Conservation (phyloP, 2,888 invertebrate genomes). For the Platynereis dumerilii region DNA sequence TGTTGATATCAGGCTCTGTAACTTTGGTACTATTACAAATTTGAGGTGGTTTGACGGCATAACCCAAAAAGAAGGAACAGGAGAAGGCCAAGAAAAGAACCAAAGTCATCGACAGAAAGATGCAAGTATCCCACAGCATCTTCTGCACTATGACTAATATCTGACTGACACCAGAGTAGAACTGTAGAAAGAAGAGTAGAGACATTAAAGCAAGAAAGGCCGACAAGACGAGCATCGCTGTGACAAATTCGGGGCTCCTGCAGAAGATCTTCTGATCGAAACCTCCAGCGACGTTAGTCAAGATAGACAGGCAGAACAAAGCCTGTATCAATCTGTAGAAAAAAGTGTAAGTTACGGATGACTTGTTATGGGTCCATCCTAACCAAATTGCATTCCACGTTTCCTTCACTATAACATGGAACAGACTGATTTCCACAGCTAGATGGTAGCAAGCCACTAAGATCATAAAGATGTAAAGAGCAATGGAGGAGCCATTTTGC, state of each 20-base stretch:
- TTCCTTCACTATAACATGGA: background rate
- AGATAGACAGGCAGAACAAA: background rate
- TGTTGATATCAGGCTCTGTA: background rate
- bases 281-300: background rate
- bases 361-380: background rate
- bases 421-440: background rate
- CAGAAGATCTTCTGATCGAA: background rate
- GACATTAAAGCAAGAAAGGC: background rate
- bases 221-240: background rate
- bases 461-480: background rate
- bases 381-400: background rate
- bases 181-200: background rate
- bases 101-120: background rate
- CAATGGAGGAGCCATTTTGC: background rate
- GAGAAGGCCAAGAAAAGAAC: background rate
- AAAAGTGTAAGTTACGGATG: background rate
- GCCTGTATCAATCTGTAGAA: background rate
- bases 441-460: background rate
- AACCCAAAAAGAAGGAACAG: background rate
- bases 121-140: constrained; percentile 3
- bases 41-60: background rate
- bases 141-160: background rate
- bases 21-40: background rate
- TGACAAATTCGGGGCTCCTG: background rate
- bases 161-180: background rate